phyloP scores from a whole-genome alignment of 2,113 vertebrate species.

The Andinoacara biseriatus region DNA sequence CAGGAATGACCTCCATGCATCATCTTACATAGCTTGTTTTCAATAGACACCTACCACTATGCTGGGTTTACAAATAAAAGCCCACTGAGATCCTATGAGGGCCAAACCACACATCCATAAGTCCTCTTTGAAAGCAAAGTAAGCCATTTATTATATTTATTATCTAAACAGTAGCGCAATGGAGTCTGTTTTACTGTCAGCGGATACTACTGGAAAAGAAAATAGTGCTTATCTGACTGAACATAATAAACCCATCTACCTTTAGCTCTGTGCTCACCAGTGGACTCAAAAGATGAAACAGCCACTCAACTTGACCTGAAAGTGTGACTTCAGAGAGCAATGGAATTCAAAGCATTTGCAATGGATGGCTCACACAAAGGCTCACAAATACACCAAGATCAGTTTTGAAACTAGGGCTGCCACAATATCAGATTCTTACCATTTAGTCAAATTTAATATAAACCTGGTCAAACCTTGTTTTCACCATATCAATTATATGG shows the following conservation, averaged over 20 bases:
- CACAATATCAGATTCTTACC: background rate
- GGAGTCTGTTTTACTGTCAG: background rate
- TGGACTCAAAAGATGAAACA: conserved; percentile 31
- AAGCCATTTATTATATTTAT: background rate
- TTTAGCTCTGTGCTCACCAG: conserved; percentile 43
- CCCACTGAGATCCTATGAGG: conserved; percentile 26
- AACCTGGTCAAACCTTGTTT: background rate
- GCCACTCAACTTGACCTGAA: conserved; percentile 54
- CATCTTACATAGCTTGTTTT: conserved; percentile 55
- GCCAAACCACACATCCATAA: conserved; percentile 18
- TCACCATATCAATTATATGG: background rate
- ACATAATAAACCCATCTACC: background rate
- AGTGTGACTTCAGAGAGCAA: conserved; percentile 51
- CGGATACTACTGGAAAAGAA: background rate
- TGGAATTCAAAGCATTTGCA: conserved; percentile 76
- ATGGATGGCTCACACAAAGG: conserved; percentile 29
- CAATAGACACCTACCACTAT: conserved; percentile 51
- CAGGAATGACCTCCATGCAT: conserved; percentile 48
- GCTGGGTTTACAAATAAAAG: conserved; percentile 42
- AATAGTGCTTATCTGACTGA: background rate
- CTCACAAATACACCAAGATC: conserved; percentile 16
- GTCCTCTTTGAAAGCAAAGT: conserved; percentile 9
- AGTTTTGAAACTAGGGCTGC: background rate
- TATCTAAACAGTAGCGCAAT: background rate
- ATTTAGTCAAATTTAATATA: background rate